Conservation (phyloP, 2,888 invertebrate species). For the Mythimna loreyi region DNA sequence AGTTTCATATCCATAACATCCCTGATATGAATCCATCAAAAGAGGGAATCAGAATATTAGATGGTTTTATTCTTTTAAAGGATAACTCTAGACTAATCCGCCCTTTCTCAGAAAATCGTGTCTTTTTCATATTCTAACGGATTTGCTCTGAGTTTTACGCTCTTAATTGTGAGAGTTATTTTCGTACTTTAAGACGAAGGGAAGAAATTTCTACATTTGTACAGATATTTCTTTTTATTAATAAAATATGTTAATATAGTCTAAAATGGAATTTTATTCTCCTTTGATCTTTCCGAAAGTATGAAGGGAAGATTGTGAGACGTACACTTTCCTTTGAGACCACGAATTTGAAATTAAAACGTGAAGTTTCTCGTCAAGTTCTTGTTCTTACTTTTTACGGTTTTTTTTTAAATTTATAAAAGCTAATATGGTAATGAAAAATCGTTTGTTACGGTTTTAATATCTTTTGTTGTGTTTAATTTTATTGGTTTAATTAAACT, state of each 20-base stretch:
- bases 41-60: neutral
- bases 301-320: conserved; percentile 6
- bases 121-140: conserved; percentile 14
- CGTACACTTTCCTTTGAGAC: conserved; percentile 22
- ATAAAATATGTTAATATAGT: neutral
- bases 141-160: neutral
- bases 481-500: too few relatives aligned
- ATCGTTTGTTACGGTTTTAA: neutral
- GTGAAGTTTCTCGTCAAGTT: conserved; percentile 6
- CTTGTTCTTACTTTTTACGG: conserved; percentile 4
- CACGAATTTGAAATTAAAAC: conserved; percentile 30
- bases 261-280: neutral
- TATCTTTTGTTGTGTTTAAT: too few relatives aligned
- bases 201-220: neutral
- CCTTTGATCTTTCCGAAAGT: conserved; percentile 20
- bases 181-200: neutral
- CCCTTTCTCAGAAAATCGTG: conserved; percentile 2
- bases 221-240: neutral
- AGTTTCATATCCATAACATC: too few relatives aligned
- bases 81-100: neutral
- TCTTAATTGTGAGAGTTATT: conserved; percentile 4
- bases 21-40: conserved; percentile 1
- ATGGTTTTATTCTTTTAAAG: conserved; percentile 12
- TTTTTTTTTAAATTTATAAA: neutral
- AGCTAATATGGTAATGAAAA: neutral